phyloP scores from a whole-genome alignment of 1,140 invertebrate genomes.

The Papilio glaucus region DNA sequence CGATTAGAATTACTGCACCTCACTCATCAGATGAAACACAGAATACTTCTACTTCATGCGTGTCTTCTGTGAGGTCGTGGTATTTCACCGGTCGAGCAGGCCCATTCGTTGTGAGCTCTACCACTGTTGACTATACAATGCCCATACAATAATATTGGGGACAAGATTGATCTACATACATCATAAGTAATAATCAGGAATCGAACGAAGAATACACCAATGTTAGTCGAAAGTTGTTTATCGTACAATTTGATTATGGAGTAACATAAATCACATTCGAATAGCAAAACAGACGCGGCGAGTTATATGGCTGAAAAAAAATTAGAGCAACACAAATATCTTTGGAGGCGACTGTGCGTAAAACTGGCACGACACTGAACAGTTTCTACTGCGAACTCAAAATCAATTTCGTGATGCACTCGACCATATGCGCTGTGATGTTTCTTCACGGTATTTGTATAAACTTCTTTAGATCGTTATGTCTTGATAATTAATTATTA shows the following conservation, averaged over 20 bases:
- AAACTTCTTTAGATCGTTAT: too few species aligned
- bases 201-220: neutral
- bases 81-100: too few species aligned
- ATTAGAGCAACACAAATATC: conserved; percentile 16
- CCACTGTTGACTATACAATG: too few species aligned
- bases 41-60: too few species aligned
- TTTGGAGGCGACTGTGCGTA: conserved; percentile 20
- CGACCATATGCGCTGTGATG: neutral
- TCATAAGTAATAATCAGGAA: neutral
- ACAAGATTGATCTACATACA: too few species aligned
- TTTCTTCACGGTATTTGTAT: neutral
- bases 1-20: too few species aligned
- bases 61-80: too few species aligned
- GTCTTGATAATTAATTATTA: neutral
- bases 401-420: conserved; percentile 12
- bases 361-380: conserved; percentile 11
- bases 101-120: too few species aligned
- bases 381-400: conserved; percentile 13
- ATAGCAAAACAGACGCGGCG: neutral
- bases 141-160: too few species aligned
- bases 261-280: neutral
- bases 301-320: neutral
- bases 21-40: too few species aligned
- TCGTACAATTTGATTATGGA: neutral
- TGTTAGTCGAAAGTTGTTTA: neutral